phyloP scores from a whole-genome alignment of 2,797 vertebrate species.

The Aphelocoma californica region DNA sequence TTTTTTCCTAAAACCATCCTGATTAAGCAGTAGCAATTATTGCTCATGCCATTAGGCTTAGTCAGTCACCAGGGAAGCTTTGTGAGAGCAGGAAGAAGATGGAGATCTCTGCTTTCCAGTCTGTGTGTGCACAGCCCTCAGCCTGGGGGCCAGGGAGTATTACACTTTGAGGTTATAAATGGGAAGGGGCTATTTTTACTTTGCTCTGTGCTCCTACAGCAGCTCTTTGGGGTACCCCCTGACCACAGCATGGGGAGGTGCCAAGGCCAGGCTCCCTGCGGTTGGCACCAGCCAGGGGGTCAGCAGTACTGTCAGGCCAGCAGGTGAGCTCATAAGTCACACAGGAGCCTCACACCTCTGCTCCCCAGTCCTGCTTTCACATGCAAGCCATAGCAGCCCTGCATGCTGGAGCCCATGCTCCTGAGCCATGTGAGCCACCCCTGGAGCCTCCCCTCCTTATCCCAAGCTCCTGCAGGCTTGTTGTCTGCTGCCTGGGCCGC shows the following conservation, averaged over 20 bases:
- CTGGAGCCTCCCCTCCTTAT: background rate
- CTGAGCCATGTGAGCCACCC: background rate
- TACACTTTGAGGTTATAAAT: background rate
- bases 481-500: constrained; percentile 10
- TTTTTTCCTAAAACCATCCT: constrained; percentile 29
- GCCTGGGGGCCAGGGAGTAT: background rate
- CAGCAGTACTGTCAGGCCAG: background rate
- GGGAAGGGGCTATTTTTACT: background rate
- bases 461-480: background rate
- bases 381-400: background rate
- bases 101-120: background rate
- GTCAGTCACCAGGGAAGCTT: constrained; percentile 27
- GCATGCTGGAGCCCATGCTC: accelerated
- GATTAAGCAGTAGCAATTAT: constrained; percentile 63
- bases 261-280: background rate
- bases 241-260: background rate
- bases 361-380: background rate
- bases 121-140: background rate
- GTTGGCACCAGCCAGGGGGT: accelerated
- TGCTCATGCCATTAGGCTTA: constrained; percentile 36
- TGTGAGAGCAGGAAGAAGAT: background rate
- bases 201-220: background rate
- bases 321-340: accelerated
- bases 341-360: background rate
- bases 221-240: background rate